Evolutionary conservation across 1,140 invertebrate species (phyloP), one percentile per base, ranked within the genome.

Genomic region (Ceratina australensis): DNA sequence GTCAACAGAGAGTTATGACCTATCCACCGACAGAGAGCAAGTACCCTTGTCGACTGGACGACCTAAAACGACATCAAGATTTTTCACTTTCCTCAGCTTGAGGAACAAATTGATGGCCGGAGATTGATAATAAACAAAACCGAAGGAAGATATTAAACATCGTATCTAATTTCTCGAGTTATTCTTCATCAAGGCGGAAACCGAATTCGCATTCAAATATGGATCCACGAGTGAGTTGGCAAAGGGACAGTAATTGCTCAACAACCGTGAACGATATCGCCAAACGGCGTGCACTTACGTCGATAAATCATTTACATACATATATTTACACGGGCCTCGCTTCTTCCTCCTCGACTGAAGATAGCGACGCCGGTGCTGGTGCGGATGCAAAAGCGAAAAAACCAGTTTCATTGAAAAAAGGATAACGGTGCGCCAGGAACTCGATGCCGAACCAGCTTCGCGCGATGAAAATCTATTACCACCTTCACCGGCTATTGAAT

Each of bases 291-390:
- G 73, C 65, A 67, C 54, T 68, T 57, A 60, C 49, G 66, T 74
- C 68, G 74, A 84, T 84, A 84, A 84, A 84, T 84, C 80, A 83
- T 84, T 83, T 77, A 73, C 78, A 60, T 65, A 42, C 78, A 60
- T 65, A 42, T 78, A 84, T 84, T 84, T 83, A 78, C 73, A 72
- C 64, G 59, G 52, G 3, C 68, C 5, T 33, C 26, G 63, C 73
- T 78, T 80, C 78, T 66, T 56, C 65, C 64, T 15, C 50, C 13
- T 18, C 65, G n/a, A 28, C 72, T 33, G 22, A 47, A 26, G 28
- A 33, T 33, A 33, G 28, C 28, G 28, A 33, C 28, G 15, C 47
- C 61, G 61, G 13, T 52, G 50, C 69, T 24, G 18, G 18, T 24
- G 72, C 57, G 64, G 64, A 82, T 83, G 74, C 67, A 76, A 83